Conservation (phyloP, 1,140 invertebrate species). For the Apis dorsata region DNA sequence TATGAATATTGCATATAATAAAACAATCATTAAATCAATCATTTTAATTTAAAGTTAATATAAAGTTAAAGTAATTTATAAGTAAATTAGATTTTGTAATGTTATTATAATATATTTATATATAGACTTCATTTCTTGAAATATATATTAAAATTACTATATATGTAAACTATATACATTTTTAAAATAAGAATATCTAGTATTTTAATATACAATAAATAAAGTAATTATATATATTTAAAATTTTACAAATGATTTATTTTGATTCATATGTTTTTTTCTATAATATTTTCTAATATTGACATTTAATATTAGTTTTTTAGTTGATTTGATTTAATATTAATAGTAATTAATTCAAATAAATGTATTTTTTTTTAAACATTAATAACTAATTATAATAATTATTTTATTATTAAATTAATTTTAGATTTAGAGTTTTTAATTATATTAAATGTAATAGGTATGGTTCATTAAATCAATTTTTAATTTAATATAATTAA, state of each 20-base stretch:
- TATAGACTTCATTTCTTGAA: neutral
- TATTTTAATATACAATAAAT: too few species aligned
- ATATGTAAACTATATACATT: neutral
- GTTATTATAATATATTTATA: conserved; percentile 3
- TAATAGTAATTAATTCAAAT: neutral
- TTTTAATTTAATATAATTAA: too few species aligned
- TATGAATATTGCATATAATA: conserved; percentile 27
- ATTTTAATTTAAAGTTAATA: conserved; percentile 2
- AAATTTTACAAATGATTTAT: too few species aligned
- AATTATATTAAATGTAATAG: too few species aligned
- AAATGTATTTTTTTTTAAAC: neutral
- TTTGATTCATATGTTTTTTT: too few species aligned
- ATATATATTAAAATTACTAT: neutral
- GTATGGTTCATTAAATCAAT: too few species aligned
- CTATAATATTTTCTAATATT: neutral
- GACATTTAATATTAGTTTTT: neutral
- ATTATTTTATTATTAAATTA: too few species aligned
- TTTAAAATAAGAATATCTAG: neutral
- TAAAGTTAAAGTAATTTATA: neutral
- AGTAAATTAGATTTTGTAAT: neutral
- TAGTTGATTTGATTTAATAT: neutral
- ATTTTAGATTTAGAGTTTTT: too few species aligned
- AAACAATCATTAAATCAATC: conserved; percentile 23
- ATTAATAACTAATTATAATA: too few species aligned
- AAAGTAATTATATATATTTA: too few species aligned